These are phyloP conservation scores for Laothoe populi DNA, from an alignment of 2,888 invertebrate species.

Conservation along the genomic window DNA sequence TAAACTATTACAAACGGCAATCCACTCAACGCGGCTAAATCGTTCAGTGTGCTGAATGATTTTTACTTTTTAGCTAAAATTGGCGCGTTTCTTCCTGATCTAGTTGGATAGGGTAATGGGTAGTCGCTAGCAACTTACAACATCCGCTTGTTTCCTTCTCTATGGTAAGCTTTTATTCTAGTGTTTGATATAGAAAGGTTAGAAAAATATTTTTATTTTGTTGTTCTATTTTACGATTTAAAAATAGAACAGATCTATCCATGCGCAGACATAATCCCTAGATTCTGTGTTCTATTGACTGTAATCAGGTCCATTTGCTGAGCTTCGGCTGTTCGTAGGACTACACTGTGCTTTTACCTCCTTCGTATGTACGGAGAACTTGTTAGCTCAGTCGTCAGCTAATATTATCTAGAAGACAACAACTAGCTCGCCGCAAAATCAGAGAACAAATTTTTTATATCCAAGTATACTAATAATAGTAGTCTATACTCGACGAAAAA, in stretches of 20 bases:
- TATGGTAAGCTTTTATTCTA: conserved; percentile 56
- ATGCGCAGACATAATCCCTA: no score
- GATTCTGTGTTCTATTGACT: no score
- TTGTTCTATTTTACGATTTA: not conserved
- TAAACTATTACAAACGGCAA: conserved; percentile 48
- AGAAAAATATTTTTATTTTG: conserved; percentile 33
- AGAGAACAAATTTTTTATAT: no score
- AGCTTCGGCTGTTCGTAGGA: no score
- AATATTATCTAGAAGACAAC: no score
- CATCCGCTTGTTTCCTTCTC: conserved; percentile 67
- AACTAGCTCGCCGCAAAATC: no score
- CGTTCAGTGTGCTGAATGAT: conserved; percentile 53
- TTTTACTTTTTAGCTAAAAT: conserved; percentile 62
- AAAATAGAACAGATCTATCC: not conserved
- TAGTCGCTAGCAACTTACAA: conserved; percentile 58
- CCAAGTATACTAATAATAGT: no score
- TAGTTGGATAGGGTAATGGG: conserved; percentile 71
- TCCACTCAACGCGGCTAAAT: conserved; percentile 53
- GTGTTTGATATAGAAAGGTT: conserved; percentile 37
- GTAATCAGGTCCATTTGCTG: no score
- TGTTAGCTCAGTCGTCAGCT: no score
- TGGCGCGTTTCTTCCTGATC: conserved; percentile 56
- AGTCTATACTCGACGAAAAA: no score
- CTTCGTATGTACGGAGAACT: no score
- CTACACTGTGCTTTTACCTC: no score